These are phyloP conservation scores for Euglossa dilemma DNA, from an alignment of 1,140 invertebrate genomes.

Conservation along the genomic window DNA sequence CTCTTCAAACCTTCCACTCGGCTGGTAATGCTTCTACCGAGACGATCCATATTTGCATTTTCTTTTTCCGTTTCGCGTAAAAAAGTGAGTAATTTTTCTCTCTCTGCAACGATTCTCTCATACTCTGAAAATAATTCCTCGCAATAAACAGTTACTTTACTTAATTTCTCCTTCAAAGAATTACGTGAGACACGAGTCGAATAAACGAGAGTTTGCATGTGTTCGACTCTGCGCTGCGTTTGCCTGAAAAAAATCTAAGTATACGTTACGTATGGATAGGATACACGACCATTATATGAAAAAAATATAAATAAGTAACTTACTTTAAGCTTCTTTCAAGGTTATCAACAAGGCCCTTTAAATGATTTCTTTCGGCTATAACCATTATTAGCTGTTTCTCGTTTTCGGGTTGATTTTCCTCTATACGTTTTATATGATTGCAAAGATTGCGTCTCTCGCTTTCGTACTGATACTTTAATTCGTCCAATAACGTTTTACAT, in stretches of 20 bases:
- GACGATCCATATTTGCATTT: slow-evolving; percentile 81
- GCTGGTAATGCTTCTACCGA: slow-evolving; percentile 81
- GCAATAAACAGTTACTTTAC: slow-evolving; percentile 83
- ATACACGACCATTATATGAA: slow-evolving; percentile 30
- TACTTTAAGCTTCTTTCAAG: slow-evolving; percentile 83
- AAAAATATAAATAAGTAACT: slow-evolving; percentile 46
- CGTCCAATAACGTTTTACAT: slow-evolving; percentile 85
- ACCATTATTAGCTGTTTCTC: slow-evolving; percentile 77
- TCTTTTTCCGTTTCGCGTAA: slow-evolving; percentile 82
- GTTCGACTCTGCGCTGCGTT: slow-evolving; percentile 79
- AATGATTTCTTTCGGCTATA: slow-evolving; percentile 80
- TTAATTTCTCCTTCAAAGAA: slow-evolving; percentile 83
- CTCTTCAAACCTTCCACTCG: slow-evolving; percentile 82
- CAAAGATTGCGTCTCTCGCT: slow-evolving; percentile 82
- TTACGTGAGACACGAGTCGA: slow-evolving; percentile 82
- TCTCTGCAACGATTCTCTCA: slow-evolving; percentile 82
- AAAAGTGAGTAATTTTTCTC: slow-evolving; percentile 80
- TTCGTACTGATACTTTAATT: slow-evolving; percentile 85
- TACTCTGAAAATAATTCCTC: slow-evolving; percentile 84
- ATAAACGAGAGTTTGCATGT: slow-evolving; percentile 78
- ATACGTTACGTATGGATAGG: neutral
- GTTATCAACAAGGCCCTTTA: slow-evolving; percentile 78
- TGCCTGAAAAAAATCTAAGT: slow-evolving; percentile 75
- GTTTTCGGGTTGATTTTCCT: slow-evolving; percentile 78
- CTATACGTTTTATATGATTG: slow-evolving; percentile 76